Percentiles rank a stretch among this genome's conserved stretches.
phyloP scores from a whole-genome alignment of 1,140 invertebrate genomes.

The Heliconius hewitsoni region DNA sequence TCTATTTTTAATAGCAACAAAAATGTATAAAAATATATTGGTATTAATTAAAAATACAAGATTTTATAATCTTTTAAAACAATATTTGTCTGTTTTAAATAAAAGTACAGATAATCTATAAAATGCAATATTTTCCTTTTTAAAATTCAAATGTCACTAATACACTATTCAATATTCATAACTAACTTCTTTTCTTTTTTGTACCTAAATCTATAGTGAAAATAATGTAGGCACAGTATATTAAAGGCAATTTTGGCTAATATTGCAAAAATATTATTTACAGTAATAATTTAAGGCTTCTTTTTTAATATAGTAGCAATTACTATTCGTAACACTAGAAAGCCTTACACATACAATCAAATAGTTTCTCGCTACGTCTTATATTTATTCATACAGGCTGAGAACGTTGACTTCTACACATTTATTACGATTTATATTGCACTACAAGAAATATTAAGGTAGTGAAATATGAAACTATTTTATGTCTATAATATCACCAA shows the following conservation, averaged over 20 bases:
- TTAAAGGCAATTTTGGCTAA: constrained; percentile 14
- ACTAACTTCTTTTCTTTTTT: background rate
- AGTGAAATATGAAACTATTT: background rate
- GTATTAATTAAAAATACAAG: background rate
- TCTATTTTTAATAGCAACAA: background rate
- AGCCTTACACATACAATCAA: background rate
- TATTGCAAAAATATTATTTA: constrained; percentile 7
- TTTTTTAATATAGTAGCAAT: constrained; percentile 2
- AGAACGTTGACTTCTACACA: background rate
- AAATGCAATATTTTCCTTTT: too few species aligned
- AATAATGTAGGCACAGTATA: background rate
- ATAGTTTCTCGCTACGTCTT: background rate
- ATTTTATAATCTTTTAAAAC: background rate
- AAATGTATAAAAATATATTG: background rate
- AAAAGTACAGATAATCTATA: too few species aligned
- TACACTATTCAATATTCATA: background rate
- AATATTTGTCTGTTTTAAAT: background rate
- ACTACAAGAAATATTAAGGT: background rate
- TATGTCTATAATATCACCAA: background rate
- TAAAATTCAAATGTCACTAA: background rate
- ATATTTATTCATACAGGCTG: background rate
- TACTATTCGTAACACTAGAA: too few species aligned
- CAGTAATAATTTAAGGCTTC: background rate
- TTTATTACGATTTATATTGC: background rate
- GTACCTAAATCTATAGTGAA: background rate